Percentiles rank a stretch among this genome's conserved stretches.
These are phyloP conservation scores for Corythaeola cristata DNA, from an alignment of 2,113 vertebrate genomes.

Conservation along the genomic window DNA sequence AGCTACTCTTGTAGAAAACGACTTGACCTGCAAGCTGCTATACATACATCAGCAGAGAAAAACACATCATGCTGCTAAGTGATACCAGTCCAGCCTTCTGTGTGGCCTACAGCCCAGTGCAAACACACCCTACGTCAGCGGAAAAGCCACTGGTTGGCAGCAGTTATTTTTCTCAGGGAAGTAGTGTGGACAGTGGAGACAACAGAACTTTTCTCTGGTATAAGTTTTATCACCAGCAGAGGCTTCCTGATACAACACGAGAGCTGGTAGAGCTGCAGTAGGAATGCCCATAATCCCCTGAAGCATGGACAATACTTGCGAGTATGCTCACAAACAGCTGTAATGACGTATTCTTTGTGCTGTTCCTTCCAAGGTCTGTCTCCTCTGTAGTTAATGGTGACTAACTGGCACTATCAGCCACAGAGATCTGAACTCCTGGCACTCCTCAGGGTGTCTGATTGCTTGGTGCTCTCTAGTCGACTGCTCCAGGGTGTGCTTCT, in stretches of 20 bases:
- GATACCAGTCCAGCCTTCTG: not conserved
- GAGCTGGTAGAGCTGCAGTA: not conserved
- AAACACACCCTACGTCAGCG: not conserved
- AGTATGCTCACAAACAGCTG: not conserved
- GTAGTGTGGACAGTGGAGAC: not conserved
- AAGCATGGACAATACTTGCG: not conserved
- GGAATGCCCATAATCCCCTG: not conserved
- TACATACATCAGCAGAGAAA: not conserved
- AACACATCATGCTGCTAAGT: not conserved
- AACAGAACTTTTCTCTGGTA: not conserved
- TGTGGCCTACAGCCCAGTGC: not conserved
- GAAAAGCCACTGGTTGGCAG: not conserved
- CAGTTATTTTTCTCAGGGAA: not conserved
- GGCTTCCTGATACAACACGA: not conserved
- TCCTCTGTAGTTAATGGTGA: not conserved
- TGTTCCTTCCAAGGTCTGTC: not conserved
- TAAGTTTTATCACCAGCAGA: not conserved
- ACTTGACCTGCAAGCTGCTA: not conserved
- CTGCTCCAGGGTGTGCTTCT: not conserved
- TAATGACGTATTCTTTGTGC: not conserved
- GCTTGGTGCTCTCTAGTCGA: not conserved
- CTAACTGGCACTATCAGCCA: not conserved
- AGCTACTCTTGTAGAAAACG: not conserved
- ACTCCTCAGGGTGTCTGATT: not conserved
- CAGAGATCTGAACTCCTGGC: not conserved